These are phyloP conservation scores for Platalea minor DNA, from an alignment of 2,797 vertebrate species.

Conservation along the genomic window DNA sequence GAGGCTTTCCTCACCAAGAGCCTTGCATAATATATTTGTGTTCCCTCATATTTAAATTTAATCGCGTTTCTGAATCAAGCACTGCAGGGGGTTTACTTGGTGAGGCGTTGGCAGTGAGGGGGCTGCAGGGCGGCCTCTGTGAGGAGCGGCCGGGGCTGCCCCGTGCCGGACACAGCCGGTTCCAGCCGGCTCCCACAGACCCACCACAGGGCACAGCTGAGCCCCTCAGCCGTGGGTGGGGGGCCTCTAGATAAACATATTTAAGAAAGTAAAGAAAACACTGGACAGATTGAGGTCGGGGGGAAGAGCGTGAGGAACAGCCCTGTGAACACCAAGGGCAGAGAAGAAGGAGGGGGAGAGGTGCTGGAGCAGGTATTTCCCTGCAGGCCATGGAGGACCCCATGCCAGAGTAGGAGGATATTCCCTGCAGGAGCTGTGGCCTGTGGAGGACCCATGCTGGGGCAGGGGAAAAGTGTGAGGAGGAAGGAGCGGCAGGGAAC, in stretches of 20 bases:
- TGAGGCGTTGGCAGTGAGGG: not conserved
- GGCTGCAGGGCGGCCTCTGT: not conserved
- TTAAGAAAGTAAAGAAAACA: not conserved
- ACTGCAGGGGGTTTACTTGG: accelerated
- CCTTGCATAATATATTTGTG: not conserved
- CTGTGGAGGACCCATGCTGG: not conserved
- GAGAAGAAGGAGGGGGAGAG: not conserved
- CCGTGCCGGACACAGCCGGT: accelerated
- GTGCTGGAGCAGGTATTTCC: not conserved
- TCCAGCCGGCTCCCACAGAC: accelerated
- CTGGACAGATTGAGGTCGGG: accelerated
- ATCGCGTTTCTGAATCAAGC: not conserved
- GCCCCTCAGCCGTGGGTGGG: not conserved
- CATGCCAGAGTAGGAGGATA: not conserved
- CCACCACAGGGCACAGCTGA: not conserved
- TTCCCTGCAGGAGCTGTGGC: not conserved
- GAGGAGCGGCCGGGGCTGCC: not conserved
- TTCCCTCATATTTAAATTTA: not conserved
- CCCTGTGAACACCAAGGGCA: not conserved
- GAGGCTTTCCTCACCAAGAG: not conserved
- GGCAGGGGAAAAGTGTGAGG: not conserved
- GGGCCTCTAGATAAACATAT: accelerated
- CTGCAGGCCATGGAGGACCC: not conserved
- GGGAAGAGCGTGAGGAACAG: not conserved
- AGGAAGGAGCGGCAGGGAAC: not conserved